Conservation (phyloP, 1,140 invertebrate genomes). For the Pseudomyrmex concolor region DNA sequence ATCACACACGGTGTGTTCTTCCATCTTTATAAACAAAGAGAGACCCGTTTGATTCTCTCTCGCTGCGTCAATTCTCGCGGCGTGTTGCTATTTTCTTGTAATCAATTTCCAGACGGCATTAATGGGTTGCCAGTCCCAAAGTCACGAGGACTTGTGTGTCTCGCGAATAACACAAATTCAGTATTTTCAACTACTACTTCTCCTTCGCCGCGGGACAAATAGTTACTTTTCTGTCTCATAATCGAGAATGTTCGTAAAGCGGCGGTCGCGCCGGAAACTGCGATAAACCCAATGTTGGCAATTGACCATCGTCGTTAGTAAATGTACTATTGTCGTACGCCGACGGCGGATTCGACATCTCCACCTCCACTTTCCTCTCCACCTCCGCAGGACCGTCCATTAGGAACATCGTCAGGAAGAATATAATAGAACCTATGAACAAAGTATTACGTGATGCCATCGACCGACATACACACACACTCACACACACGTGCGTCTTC, state of each 20-base stretch:
- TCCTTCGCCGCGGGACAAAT: background rate
- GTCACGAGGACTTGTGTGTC: background rate
- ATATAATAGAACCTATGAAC: constrained; percentile 88
- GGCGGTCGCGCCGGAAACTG: constrained; percentile 75
- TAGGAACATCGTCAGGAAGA: constrained; percentile 89
- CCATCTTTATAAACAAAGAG: background rate
- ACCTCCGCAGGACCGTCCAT: constrained; percentile 87
- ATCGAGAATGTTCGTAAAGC: constrained; percentile 67
- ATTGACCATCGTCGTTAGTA: constrained; percentile 83
- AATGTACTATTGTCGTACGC: constrained; percentile 85
- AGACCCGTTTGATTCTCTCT: background rate
- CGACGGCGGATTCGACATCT: background rate
- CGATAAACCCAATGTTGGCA: constrained; percentile 78
- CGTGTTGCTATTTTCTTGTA: background rate
- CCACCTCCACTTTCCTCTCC: constrained; percentile 48
- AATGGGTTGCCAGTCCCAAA: background rate
- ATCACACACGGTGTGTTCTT: background rate
- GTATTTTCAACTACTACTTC: constrained; percentile 57
- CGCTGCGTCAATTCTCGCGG: background rate
- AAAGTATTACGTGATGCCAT: constrained; percentile 12
- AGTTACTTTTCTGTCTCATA: constrained; percentile 31
- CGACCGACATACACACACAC: background rate
- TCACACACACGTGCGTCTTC: background rate
- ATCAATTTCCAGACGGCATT: background rate
- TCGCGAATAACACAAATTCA: background rate